Conservation (phyloP, 1,140 invertebrate genomes). For the Pseudomyrmex gracilis region DNA sequence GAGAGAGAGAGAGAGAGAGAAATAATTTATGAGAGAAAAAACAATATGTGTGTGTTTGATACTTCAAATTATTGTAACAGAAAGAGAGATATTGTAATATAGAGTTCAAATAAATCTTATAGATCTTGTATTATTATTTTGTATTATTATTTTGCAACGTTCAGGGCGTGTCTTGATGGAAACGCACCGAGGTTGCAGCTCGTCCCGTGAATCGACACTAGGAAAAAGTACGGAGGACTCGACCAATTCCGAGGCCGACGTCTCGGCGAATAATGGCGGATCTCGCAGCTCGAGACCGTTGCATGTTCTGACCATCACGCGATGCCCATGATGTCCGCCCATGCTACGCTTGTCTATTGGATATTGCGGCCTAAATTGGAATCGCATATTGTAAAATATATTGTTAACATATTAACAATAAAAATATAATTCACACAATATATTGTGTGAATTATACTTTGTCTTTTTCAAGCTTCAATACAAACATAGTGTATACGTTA, state of each 20-base stretch:
- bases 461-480: background rate
- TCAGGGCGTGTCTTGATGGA: background rate
- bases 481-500: too few relatives aligned
- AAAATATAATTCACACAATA: background rate
- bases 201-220: conserved; percentile 86
- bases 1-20: background rate
- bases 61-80: too few relatives aligned
- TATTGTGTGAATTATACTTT: background rate
- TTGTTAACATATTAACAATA: background rate
- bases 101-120: background rate
- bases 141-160: background rate
- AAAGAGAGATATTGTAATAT: too few relatives aligned
- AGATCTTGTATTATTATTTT: background rate
- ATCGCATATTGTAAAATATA: background rate
- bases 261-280: conserved; percentile 84
- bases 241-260: conserved; percentile 84
- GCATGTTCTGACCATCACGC: conserved; percentile 92
- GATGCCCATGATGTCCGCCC: conserved; percentile 83
- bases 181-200: conserved; percentile 85
- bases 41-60: too few relatives aligned
- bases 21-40: too few relatives aligned
- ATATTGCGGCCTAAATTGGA: conserved; percentile 90
- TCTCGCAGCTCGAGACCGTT: conserved; percentile 92
- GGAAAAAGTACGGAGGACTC: conserved; percentile 86
- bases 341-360: conserved; percentile 88